Base-by-base conservation (phyloP, 2,888 invertebrate species). In the Chorisops tibialis region DNA sequence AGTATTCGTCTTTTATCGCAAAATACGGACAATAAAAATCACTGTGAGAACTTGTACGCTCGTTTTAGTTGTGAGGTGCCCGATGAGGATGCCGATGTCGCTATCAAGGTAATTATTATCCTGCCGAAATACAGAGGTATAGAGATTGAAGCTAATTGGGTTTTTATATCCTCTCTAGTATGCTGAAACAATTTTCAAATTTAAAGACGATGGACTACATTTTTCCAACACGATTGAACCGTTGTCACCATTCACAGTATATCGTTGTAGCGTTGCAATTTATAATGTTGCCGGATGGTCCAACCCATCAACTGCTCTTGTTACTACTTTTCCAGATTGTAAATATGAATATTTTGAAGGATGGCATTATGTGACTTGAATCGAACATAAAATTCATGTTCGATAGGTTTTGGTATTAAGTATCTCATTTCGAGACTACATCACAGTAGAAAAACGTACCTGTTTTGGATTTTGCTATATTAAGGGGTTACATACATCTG, bases 201-300 rank as follows among this genome's bases (percentile, higher is more conserved):
- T 22, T 16, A 24, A 43, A 11, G 37, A 37, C 19, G 37, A 12
- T 5, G 21, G 38, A 4, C 18, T 30, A 1, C 24, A 21, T 3
- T 77, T 75, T 59, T 72, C 70, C 61, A 72, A 74, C 0, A 54
- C 68, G 1, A 62, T 77, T 1, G 65, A 63, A 1, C 77, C 77
- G 0, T 66, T 77, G 7, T 74, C 74, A 1, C 75, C 77, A 0
- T 67, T 61, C 48, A 73, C 75, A 1, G 61, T 68, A 3, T 77
- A 77, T 61, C 54, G 62, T 1, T 77, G 77, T 54, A 66, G 63
- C 19, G 71, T 71, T 3, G 24, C 66, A 4, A 67, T 77, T 0
- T 73, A 71, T 47, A 77, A 77, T 62, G 69, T 74, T 16, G 75
- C 73, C 1, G 77, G 77, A 2, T 68, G 72, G 72, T 72, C 73